These are phyloP conservation scores for Isurus oxyrinchus DNA, from an alignment of 2,113 vertebrate genomes.

Conservation along the genomic window DNA sequence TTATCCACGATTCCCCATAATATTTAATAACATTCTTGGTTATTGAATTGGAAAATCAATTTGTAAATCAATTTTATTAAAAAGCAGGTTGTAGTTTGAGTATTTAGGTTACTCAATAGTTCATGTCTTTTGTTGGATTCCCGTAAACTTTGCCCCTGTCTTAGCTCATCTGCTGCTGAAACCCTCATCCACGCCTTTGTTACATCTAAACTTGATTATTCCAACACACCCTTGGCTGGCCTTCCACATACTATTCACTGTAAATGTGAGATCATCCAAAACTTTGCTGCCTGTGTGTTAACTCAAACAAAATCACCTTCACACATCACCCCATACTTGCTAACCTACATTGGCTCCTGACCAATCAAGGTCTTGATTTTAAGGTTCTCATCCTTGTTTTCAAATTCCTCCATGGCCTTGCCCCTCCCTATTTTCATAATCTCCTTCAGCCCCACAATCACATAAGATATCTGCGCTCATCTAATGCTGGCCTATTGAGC, in stretches of 20 bases:
- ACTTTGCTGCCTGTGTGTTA: no score
- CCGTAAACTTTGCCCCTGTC: background rate
- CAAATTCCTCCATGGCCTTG: background rate
- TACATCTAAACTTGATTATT: no score
- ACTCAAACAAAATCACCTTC: no score
- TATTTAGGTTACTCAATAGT: background rate
- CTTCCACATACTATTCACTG: no score
- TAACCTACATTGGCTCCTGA: background rate
- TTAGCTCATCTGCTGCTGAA: no score
- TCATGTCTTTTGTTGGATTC: background rate
- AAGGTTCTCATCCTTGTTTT: background rate
- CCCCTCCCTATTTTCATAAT: background rate
- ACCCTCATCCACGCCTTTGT: no score
- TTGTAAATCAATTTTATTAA: background rate
- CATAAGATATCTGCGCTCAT: background rate
- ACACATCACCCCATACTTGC: no score
- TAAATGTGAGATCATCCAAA: no score
- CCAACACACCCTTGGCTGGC: no score
- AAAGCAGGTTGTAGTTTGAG: background rate
- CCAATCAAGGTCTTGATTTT: background rate
- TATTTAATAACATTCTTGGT: background rate
- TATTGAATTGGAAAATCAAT: background rate
- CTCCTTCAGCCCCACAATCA: background rate
- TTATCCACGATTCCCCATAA: background rate
- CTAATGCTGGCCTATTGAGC: background rate